Evolutionary conservation across 2,797 vertebrate species (phyloP), one percentile per base, ranked within the genome.

Genomic region (Hyperoplus immaculatus): DNA sequence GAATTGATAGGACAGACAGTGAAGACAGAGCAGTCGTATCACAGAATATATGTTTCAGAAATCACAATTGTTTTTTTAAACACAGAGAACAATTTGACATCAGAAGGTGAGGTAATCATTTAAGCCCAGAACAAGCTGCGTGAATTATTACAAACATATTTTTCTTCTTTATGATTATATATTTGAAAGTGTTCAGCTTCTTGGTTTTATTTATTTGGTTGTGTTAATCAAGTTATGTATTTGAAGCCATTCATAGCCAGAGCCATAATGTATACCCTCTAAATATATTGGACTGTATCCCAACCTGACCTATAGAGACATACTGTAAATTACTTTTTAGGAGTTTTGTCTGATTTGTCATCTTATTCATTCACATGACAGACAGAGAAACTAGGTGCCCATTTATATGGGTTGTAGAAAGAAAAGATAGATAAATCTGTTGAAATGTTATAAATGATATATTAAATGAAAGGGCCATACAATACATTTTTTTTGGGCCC

Each of bases 1-100:
- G 21, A 84, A 80, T 39, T 81, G 80, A 80, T 36, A 38, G 66
- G 60, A 46, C 62, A 70, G 79, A 64, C 53, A 49, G 11, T 54
- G 72, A 41, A 59, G 57, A 77, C 36, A 71, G 36, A 61, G 46
- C 45, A 29, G 60, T 46, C 14, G 18, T 9, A 59, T 21, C 7
- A 9, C 4, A 38, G 14, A 53, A 16, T 74, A 78, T 60, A 55
- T 4, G 11, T 70, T 67, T 60, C 15, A 58, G 55, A 61, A 68
- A 61, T 39, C 3, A 3, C 39, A 47, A 29, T 82, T 29, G 29
- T 29, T 29, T 29, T 75, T 55, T 13, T 36, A 55, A 82, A 64
- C 54, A 64, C 18, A 18, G 42, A 76, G 38, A 9, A 15, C n/a
- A 47, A 67, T 72, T 73, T 47, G 11, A 13, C 36, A 14, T 72